Base-by-base conservation (phyloP, 2,888 invertebrate species). In the Apomyelois bistriatella region DNA sequence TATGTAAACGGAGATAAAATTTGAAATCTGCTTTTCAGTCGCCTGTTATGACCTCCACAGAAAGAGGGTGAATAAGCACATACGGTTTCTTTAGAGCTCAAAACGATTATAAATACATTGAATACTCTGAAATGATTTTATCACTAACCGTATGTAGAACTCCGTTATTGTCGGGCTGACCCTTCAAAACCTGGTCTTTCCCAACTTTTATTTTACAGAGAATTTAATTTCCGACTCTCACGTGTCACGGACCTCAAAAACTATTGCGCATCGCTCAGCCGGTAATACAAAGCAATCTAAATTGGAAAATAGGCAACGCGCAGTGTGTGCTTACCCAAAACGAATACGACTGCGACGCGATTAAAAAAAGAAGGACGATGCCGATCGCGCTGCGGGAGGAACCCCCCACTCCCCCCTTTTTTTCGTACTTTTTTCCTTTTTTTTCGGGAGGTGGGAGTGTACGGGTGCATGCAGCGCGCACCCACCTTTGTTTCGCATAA, bases 231-330 rank as follows among this genome's bases (percentile, higher is more conserved):
- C 84, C 87, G 78, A 68, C 77, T 67, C 72, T 81, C 77, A 79
- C 82, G 75, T 87, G 88, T 86, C 86, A 78, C 85, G 79, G 66
- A 78, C 81, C 77, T 85, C 84, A 87, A 87, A 88, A 90, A 88
- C 89, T 89, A 89, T 89, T 82, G 89, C 88, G 77, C 89, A 85
- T 88, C 86, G 85, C 85, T 87, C 88, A 86, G 72, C 81, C 87
- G 82, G 85, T 89, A 90, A 90, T 89, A 89, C 89, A 89, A 89
- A 89, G 90, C 89, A 88, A 90, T 90, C 89, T 89, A 89, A 90
- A 89, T 89, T 89, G 89, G 89, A 90, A 89, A 88, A 90, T 89
- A 89, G 89, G 89, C 89, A 88, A 84, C 85, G 88, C 85, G 85
- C 88, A 80, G 83, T 90, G 87, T 89, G 86, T 89, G 89, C 89